Evolutionary conservation across 2,113 vertebrate genomes (phyloP), one percentile per base, ranked within the genome.

Genomic region (Scophthalmus maximus): DNA sequence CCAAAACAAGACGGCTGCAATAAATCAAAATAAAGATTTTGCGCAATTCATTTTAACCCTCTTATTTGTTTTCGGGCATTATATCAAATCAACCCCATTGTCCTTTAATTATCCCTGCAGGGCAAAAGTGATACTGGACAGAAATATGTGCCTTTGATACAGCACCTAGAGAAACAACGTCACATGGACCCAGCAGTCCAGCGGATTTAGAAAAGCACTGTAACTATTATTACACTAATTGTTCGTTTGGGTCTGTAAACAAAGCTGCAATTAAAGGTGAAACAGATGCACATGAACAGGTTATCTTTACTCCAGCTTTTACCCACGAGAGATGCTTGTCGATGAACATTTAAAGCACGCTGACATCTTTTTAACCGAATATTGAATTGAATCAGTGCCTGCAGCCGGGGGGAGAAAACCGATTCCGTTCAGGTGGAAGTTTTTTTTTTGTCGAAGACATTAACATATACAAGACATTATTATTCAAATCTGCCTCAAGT

Each of bases 281-380:
- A 76, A 69, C 70, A 74, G 82, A 84, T 73, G 68, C 62, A 77
- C 32, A 76, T 68, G 64, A 86, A 78, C 42, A 32, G 68, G 55
- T 66, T 87, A 76, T 90, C 87, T 91, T 81, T 83, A 69, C 50
- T 56, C 32, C 22, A 38, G 47, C 42, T 60, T 26, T 36, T 11
- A 55, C 79, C 79, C 76, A 60, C 0, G 56, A 69, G 76, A 85
- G 26, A 68, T 18, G n/a, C 46, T 40, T 47, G 85, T 91, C 51
- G 76, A 90, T 90, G 82, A 75, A 68, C 73, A 77, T 89, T 92
- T 89, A 90, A 83, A 81, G 71, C 64, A 70, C 65, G 59, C 62
- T 29, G 53, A 85, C 69, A 25, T 85, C 73, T 88, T 63, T 86
- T 86, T 75, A 76, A 86, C 29, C 12, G 23, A 64, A 80, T 17